A percentile compares a stretch with the other conserved stretches of the same genome.
phyloP scores from a whole-genome alignment of 2,797 vertebrate species.

The Premnoplex brunnescens region DNA sequence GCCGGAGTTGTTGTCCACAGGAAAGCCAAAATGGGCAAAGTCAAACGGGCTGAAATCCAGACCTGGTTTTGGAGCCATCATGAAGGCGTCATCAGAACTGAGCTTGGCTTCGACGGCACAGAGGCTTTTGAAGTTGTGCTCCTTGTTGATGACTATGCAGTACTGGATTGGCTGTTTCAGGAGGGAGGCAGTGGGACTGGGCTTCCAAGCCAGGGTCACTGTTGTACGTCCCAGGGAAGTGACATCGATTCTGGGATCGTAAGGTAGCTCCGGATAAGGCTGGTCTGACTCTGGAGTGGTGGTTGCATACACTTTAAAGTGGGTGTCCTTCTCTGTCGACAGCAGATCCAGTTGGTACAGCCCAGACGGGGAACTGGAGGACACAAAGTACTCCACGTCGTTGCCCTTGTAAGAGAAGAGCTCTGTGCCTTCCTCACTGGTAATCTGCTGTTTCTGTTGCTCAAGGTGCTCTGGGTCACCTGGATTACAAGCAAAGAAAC shows the following conservation, averaged over 20 bases:
- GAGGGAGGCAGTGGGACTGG: conserved; percentile 88
- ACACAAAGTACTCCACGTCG: conserved; percentile 91
- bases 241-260: conserved; percentile 94
- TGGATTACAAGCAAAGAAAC: conserved; percentile 62
- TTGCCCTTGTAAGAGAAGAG: conserved; percentile 97
- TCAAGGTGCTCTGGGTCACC: conserved; percentile 93
- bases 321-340: conserved; percentile 97
- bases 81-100: conserved; percentile 87
- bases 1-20: conserved; percentile 80
- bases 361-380: conserved; percentile 90
- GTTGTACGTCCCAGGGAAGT: conserved; percentile 93
- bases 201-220: conserved; percentile 93
- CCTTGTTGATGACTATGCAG: conserved; percentile 94
- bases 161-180: conserved; percentile 93
- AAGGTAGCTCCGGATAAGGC: conserved; percentile 94
- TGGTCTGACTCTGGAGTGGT: conserved; percentile 97
- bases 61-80: conserved; percentile 92
- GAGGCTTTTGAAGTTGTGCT: conserved; percentile 99
- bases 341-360: conserved; percentile 94
- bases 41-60: conserved; percentile 96
- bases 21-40: conserved; percentile 95
- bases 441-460: conserved; percentile 91
- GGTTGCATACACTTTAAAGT: conserved; percentile 94
- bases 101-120: conserved; percentile 95
- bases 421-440: conserved; percentile 84